These are phyloP conservation scores for Panzeria rudis DNA, from an alignment of 2,888 invertebrate species.

Conservation along the genomic window DNA sequence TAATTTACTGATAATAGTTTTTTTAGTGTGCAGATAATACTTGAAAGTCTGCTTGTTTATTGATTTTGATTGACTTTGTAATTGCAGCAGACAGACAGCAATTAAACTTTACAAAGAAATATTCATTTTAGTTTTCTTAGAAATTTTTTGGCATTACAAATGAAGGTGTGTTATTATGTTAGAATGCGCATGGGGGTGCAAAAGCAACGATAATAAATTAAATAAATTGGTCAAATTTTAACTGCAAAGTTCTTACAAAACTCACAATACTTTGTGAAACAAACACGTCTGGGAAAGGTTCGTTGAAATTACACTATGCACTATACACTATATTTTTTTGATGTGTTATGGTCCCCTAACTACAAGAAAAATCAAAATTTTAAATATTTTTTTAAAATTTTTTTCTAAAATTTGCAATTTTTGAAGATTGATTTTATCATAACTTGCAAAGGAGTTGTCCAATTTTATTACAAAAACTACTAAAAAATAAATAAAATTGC, in stretches of 20 bases:
- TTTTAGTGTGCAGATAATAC: background rate
- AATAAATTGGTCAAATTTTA: background rate
- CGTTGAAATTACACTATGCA: too few relatives aligned
- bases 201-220: background rate
- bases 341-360: too few relatives aligned
- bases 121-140: background rate
- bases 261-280: background rate
- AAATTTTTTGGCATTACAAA: background rate
- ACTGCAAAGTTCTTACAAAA: background rate
- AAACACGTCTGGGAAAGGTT: background rate
- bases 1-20: slow-evolving; percentile 8
- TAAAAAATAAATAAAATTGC: too few relatives aligned
- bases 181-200: background rate
- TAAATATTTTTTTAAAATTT: too few relatives aligned
- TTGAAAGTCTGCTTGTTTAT: slow-evolving; percentile 18
- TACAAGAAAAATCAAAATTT: too few relatives aligned
- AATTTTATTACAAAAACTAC: too few relatives aligned
- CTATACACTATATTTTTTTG: too few relatives aligned
- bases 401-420: too few relatives aligned
- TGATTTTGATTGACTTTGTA: slow-evolving; percentile 32
- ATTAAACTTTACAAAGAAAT: background rate
- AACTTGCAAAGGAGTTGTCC: too few relatives aligned
- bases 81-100: background rate
- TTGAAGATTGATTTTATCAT: too few relatives aligned
- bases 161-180: background rate